These are phyloP conservation scores for Sebastes hubbsi DNA, from an alignment of 2,797 vertebrate genomes.

Conservation along the genomic window DNA sequence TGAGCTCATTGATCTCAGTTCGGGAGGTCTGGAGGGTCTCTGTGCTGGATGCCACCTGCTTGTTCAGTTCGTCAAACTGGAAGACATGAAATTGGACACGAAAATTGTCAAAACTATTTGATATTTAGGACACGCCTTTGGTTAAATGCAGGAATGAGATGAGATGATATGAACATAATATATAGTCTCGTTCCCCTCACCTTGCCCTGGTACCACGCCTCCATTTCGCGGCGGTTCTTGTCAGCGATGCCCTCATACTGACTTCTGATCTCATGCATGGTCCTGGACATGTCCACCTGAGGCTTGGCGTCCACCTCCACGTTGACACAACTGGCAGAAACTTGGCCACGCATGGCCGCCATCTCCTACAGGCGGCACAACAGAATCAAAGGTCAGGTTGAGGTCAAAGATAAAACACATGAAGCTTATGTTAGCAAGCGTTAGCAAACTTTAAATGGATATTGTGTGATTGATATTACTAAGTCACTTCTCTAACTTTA, in stretches of 20 bases:
- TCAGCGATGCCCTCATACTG: constrained; percentile 78
- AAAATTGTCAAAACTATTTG: background rate
- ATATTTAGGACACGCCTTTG: background rate
- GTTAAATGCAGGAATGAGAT: background rate
- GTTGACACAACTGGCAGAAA: constrained; percentile 65
- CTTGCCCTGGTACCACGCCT: constrained; percentile 81
- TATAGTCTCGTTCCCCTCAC: constrained; percentile 48
- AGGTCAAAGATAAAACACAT: background rate
- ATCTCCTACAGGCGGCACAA: constrained; percentile 67
- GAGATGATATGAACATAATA: background rate
- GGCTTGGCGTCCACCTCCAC: constrained; percentile 78
- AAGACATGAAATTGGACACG: background rate
- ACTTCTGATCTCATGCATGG: constrained; percentile 58
- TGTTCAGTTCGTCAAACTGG: constrained; percentile 80
- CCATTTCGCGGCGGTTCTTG: constrained; percentile 77
- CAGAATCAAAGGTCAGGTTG: background rate
- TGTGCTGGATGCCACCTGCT: constrained; percentile 61
- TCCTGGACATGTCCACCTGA: constrained; percentile 57
- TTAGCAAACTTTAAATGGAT: background rate
- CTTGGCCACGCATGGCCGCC: constrained; percentile 42
- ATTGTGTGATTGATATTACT: background rate
- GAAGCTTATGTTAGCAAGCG: background rate
- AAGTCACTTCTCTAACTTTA: background rate
- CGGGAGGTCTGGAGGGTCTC: constrained; percentile 64
- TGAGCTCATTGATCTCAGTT: constrained; percentile 76